Evolutionary conservation across 2,113 vertebrate species (phyloP), one percentile per base, ranked within the genome.

Genomic region (Lycaon pictus): DNA sequence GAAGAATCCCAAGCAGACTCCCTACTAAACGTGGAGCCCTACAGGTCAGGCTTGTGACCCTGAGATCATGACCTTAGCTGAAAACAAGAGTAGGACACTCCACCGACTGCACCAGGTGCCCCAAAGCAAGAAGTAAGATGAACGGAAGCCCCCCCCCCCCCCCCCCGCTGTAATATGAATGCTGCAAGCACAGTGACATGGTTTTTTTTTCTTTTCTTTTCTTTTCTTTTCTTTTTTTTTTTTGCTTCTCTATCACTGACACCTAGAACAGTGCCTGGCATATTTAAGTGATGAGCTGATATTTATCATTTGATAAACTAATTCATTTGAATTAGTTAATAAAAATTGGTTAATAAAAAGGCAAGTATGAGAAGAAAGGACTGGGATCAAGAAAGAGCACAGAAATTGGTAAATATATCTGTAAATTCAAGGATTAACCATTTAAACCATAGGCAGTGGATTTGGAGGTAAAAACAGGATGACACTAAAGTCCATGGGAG

Each of bases 141-240:
- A 27, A 20, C 0, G 2, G 11, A 63, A 43, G 29, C 32, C 7
- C 4, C 51, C 5, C 2, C 9, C 51, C 5, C 2, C 32, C 7
- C 4, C 32, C 7, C 4, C 51, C 5, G 1, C 9, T 29, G 0
- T 16, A 56, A 13, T 8, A 6, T 32, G 12, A 35, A 3, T 60
- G 3, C 27, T 1, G 0, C 1, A 0, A 74, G 48, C 12, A 48
- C 10, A 37, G 67, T 16, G 5, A 2, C 17, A 43, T 43, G 43
- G 6, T 48, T 63, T 27, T 51, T 48, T 29, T 25, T 5, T 15
- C 35, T 35, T 37, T 37, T 37, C 37, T 37, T 63, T n/a, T n/a
- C n/a, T n/a, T 48, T 29, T 25, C 3, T 15, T 5, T 15, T n/a
- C n/a, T 62, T 63, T 23, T 51, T 48, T n/a, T 25, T 5, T 15